Conservation (phyloP, 2,113 vertebrate species). For the Myanophis thanlyinensis region DNA sequence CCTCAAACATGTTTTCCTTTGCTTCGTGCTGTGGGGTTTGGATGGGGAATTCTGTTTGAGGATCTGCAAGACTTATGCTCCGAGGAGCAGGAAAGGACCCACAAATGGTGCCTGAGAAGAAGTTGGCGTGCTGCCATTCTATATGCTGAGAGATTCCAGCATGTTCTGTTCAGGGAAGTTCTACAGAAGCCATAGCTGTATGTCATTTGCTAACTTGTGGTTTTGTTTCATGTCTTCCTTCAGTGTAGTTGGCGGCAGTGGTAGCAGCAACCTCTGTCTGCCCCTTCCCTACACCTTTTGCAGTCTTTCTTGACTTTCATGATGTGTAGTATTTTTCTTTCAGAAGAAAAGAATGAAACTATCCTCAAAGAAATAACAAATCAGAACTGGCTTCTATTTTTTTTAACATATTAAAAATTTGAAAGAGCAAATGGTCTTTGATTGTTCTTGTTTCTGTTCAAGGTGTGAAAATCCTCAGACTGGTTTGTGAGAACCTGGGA, state of each 20-base stretch:
- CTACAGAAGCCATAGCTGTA: conserved; percentile 30
- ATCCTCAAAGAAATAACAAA: background rate
- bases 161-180: conserved; percentile 19
- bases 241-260: background rate
- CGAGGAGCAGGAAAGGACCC: background rate
- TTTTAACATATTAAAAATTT: conserved; percentile 41
- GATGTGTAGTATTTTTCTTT: background rate
- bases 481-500: background rate
- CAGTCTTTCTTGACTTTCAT: background rate
- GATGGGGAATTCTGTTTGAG: background rate
- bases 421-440: background rate
- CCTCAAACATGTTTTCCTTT: background rate
- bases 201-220: background rate
- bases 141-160: background rate
- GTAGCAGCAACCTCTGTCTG: background rate
- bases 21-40: background rate
- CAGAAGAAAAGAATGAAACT: background rate
- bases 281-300: background rate
- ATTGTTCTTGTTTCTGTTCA: background rate
- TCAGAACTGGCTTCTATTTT: conserved; percentile 35
- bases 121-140: background rate
- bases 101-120: too few species aligned
- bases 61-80: background rate
- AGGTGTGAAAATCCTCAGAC: too few species aligned
- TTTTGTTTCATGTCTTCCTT: background rate